Evolutionary conservation across 2,888 invertebrate species (phyloP), one percentile per base, ranked within the genome.

Genomic region (Blomia tropicalis): DNA sequence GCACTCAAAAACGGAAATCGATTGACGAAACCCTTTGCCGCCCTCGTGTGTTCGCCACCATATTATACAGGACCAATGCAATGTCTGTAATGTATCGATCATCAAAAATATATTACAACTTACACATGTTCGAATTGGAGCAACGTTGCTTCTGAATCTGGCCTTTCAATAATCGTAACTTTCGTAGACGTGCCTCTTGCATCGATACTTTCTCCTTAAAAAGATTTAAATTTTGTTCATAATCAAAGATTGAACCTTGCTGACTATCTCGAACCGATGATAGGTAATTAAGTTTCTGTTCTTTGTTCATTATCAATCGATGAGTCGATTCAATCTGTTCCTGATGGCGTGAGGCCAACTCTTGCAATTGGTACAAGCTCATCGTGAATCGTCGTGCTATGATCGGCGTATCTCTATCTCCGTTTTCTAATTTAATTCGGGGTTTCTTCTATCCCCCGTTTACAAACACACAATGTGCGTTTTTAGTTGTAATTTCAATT

Each of bases 271-370:
- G 36, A 7, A 36, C 51, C 51, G 51, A 27, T 7, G 90, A 90
- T 71, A 93, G 82, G 79, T 88, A 91, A 41, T 91, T 83, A 75
- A 91, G 80, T 72, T 90, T 80, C 78, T 90, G 89, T 78, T 90
- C 90, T 77, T 88, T 87, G 71, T 89, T 89, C 72, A 87, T 85
- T 73, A 91, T 81, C 78, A 88, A 80, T 69, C 75, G 64, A 75
- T 89, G 87, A 80, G 93, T 93, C 73, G 87, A 84, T 80, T 92
- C 91, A 75, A 93, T 91, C 81, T 93, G 91, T 78, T 90, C 87
- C 80, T 93, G 92, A 80, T 95, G 95, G 73, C 91, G 82, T 76
- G 88, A 82, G 75, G 93, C 93, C 90, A 93, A 92, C 76, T 90
- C 90, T 81, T 91, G 90, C 80, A 93, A 84, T 82, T 93, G 92